Percentiles rank a stretch among this genome's conserved stretches.
Conservation (phyloP, 2,797 vertebrate species). For the Tiaroga cobitis region DNA sequence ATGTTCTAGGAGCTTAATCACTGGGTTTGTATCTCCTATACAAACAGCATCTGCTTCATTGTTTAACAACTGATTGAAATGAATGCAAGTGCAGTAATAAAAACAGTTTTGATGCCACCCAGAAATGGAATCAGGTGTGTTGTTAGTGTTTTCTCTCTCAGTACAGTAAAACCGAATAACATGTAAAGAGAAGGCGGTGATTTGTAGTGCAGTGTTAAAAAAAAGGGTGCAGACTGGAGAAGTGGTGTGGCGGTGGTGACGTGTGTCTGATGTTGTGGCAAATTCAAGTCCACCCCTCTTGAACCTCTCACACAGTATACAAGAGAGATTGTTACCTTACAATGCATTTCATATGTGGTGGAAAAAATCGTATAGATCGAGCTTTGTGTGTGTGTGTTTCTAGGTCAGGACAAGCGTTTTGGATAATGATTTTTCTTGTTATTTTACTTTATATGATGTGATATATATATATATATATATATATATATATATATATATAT, state of each 20-base stretch:
- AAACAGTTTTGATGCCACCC: constrained; percentile 1
- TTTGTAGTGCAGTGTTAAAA: not conserved
- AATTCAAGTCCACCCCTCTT: not conserved
- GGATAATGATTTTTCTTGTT: not conserved
- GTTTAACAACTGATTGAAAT: constrained; percentile 57
- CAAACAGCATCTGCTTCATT: constrained; percentile 74
- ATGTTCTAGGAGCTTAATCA: constrained; percentile 45
- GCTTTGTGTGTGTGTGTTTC: not conserved
- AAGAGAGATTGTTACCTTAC: not conserved
- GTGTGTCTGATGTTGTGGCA: not conserved
- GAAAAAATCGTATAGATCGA: not conserved
- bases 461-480: no score
- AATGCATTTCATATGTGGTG: not conserved
- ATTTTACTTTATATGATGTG: not conserved
- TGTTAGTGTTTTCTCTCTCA: not conserved
- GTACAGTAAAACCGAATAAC: constrained; percentile 2
- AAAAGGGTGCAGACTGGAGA: not conserved
- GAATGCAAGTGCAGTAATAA: constrained; percentile 26
- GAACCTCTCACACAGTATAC: not conserved
- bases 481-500: no score
- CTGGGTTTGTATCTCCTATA: constrained; percentile 65
- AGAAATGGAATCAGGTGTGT: constrained; percentile 23
- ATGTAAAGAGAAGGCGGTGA: not conserved
- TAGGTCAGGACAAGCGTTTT: not conserved
- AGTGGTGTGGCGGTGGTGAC: not conserved